phyloP scores from a whole-genome alignment of 2,113 vertebrate genomes.

The Microtus montanus region DNA sequence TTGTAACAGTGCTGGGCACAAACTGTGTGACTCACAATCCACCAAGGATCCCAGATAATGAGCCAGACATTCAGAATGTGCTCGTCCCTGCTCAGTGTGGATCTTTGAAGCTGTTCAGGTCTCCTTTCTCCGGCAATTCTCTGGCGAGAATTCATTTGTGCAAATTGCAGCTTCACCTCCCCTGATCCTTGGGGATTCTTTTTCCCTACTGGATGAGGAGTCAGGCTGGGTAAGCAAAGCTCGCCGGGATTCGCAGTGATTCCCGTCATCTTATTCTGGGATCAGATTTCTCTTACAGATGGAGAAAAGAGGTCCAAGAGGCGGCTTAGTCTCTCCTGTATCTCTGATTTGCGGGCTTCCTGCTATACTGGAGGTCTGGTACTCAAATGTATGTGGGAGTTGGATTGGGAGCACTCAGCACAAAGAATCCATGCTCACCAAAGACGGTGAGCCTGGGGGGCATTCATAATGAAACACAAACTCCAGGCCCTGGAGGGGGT shows the following conservation, averaged over 20 bases:
- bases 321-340: neutral
- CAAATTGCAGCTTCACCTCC: neutral
- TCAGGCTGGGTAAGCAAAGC: neutral
- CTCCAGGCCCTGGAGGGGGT: neutral
- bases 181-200: neutral
- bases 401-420: too few relatives aligned
- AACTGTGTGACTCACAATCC: neutral
- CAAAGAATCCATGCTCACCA: neutral
- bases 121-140: neutral
- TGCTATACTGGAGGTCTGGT: neutral
- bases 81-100: neutral
- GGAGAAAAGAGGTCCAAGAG: neutral
- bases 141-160: neutral
- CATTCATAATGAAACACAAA: neutral
- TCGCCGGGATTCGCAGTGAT: neutral
- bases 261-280: neutral
- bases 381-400: too few relatives aligned
- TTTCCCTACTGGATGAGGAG: neutral
- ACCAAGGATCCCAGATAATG: neutral
- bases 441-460: neutral
- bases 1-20: neutral
- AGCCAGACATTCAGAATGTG: accelerated
- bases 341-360: neutral
- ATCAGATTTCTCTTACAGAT: neutral
- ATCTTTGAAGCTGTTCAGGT: neutral